phyloP scores from a whole-genome alignment of 2,113 vertebrate genomes.

The Lophura nycthemera region DNA sequence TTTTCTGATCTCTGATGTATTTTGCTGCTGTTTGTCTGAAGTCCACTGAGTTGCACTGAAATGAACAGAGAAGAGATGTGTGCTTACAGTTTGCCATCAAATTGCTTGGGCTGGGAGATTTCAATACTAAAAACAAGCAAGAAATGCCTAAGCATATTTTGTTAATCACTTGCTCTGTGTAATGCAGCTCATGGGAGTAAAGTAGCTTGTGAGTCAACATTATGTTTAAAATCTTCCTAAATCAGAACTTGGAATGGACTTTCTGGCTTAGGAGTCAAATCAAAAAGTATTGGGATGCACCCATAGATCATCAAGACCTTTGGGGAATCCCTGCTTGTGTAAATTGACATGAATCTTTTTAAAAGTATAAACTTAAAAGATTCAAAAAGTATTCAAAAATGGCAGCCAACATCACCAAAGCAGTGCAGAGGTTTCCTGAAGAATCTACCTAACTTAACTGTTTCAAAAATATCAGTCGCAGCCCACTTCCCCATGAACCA shows the following conservation, averaged over 20 bases:
- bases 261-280: not conserved
- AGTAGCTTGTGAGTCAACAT: not conserved
- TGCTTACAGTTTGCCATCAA: not conserved
- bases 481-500: fast-evolving
- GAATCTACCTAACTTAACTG: not conserved
- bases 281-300: not conserved
- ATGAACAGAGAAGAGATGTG: not conserved
- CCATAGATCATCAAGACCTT: not conserved
- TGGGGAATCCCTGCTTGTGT: not conserved
- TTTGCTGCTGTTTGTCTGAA: not conserved
- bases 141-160: not conserved
- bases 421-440: not conserved
- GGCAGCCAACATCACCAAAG: not conserved
- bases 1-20: not conserved
- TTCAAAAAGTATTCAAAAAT: not conserved
- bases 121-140: not conserved
- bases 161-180: constrained; percentile 25
- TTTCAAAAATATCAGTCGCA: not conserved
- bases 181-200: not conserved
- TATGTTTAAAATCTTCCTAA: not conserved
- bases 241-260: not conserved
- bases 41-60: not conserved
- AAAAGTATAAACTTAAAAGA: not conserved
- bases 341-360: not conserved
- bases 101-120: not conserved